These are phyloP conservation scores for Copsychus sechellarum DNA, from an alignment of 2,113 vertebrate species.

Conservation along the genomic window DNA sequence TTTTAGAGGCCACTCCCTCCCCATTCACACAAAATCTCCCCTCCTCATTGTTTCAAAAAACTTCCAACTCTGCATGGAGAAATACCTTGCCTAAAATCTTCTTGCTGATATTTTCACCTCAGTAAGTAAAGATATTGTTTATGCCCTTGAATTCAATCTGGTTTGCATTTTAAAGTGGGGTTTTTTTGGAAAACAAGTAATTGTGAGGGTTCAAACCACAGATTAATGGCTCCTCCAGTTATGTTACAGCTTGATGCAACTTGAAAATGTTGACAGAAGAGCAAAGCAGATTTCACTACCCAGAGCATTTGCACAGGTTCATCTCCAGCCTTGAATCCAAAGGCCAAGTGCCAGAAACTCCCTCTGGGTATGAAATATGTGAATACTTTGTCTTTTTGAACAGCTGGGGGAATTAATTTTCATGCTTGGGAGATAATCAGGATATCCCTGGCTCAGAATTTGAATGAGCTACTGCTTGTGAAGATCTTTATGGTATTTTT, in stretches of 20 bases:
- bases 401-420: neutral
- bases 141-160: neutral
- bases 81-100: neutral
- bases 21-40: neutral
- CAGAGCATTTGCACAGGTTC: neutral
- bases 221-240: conserved; percentile 38
- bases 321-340: neutral
- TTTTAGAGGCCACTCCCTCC: neutral
- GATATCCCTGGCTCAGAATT: neutral
- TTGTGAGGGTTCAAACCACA: neutral
- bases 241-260: neutral
- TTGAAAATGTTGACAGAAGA: neutral
- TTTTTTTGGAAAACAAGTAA: neutral
- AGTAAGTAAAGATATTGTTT: neutral
- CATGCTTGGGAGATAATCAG: neutral
- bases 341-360: neutral
- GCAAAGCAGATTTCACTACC: neutral
- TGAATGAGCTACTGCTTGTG: neutral
- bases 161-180: conserved; percentile 15
- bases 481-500: neutral
- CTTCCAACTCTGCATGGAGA: conserved; percentile 1
- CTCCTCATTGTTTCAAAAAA: neutral
- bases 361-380: neutral
- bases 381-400: neutral
- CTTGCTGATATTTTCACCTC: conserved; percentile 12